Evolutionary conservation across 1,140 invertebrate species (phyloP), one percentile per base, ranked within the genome.

Genomic region (Magallana angulata): DNA sequence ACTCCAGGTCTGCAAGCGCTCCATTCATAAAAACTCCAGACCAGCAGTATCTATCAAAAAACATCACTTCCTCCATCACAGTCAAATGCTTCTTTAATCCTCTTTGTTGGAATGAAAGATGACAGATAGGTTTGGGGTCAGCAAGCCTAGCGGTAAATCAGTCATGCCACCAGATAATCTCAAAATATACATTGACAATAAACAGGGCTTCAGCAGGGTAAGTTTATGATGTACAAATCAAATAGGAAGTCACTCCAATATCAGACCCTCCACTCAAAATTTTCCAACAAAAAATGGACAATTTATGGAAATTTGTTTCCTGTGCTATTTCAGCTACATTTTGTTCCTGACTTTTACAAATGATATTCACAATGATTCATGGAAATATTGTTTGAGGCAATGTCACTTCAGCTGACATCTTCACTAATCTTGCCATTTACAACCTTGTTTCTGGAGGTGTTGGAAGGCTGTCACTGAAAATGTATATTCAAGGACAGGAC

Each of bases 11-110:
- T 62, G 14, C 68, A 30, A 30, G 36, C 68, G 36, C 36, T 76
- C 68, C 68, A 76, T 76, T 76, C 68, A 76, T 76, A 76, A 76
- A 76, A 76, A 36, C 8, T 76, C 24, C 68, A 30, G 68, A 76
- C 8, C 14, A 30, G 24, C 18, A 18, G 24, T 30, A 76, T 76
- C 68, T 30, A 30, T 36, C n/a, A 6, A 30, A 30, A 30, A 71
- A 36, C 8, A 71, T 24, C 6, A 71, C 68, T 76, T 76, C 68
- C 68, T 76, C 24, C 7, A 76, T 36, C 24, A 30, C 68, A 14
- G 24, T 0, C 8, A 36, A 76, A 36, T 30, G 24, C 24, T 30
- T 76, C 68, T 24, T 76, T 76, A 76, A 76, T 76, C 68, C 64
- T 76, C 68, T 30, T 76, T 76, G 68, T 48, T 30, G 24, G 68